These are phyloP conservation scores for Atherinomorus stipes DNA, from an alignment of 2,113 vertebrate species.

Conservation along the genomic window DNA sequence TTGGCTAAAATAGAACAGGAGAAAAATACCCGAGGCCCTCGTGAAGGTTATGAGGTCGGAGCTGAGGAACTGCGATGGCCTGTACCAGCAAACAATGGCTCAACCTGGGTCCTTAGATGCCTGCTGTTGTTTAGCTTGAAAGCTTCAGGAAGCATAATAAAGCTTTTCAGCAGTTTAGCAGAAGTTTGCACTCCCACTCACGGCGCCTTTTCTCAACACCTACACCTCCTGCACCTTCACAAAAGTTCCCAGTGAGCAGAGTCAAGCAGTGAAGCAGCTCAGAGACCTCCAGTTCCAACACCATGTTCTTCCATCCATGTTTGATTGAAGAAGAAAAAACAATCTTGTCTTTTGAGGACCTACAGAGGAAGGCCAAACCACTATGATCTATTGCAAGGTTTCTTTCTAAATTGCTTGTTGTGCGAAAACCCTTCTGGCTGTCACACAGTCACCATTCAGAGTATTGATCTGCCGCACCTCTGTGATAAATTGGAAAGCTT, in stretches of 20 bases:
- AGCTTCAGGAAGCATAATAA: slow-evolving; percentile 23
- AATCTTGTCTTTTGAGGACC: not conserved
- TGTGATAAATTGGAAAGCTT: not conserved
- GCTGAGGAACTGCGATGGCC: slow-evolving; percentile 12
- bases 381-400: slow-evolving; percentile 14
- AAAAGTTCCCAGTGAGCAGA: slow-evolving; percentile 51
- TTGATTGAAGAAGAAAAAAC: not conserved
- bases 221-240: slow-evolving; percentile 43
- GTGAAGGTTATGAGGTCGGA: not conserved
- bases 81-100: slow-evolving; percentile 18
- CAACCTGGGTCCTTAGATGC: slow-evolving; percentile 1
- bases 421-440: slow-evolving; percentile 9
- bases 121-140: slow-evolving; percentile 29
- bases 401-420: slow-evolving; percentile 24
- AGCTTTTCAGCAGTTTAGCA: slow-evolving; percentile 56
- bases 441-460: slow-evolving; percentile 4
- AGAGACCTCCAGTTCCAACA: slow-evolving; percentile 5
- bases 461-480: slow-evolving; percentile 17
- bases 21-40: not conserved
- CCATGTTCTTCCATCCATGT: slow-evolving; percentile 5
- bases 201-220: slow-evolving; percentile 52
- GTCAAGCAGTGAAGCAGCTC: not conserved
- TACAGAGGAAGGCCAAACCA: slow-evolving; percentile 11
- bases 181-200: slow-evolving; percentile 61
- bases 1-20: slow-evolving; percentile 5